Conservation (phyloP, 2,113 vertebrate genomes). For the Machaerirhynchus nigripectus region DNA sequence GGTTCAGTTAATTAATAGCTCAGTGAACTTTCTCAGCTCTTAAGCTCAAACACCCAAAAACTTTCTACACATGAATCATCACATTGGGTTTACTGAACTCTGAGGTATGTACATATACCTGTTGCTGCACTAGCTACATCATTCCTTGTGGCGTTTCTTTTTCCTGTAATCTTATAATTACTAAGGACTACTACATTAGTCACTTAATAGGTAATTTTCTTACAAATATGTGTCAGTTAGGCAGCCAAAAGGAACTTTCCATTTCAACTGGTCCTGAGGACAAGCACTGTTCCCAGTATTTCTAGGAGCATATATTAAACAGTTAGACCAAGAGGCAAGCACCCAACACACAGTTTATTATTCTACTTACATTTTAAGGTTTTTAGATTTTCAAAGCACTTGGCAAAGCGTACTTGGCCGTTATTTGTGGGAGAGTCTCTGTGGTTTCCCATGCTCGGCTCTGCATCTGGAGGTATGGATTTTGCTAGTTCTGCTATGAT, state of each 20-base stretch:
- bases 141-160: not conserved
- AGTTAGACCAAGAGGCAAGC: not conserved
- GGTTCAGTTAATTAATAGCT: not conserved
- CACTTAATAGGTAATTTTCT: not conserved
- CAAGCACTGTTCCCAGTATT: not conserved
- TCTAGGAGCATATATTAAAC: not conserved
- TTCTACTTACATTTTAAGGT: not conserved
- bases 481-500: not conserved
- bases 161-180: not conserved
- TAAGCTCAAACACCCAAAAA: not conserved
- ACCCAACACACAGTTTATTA: not conserved
- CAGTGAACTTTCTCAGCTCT: not conserved
- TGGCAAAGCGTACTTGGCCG: not conserved
- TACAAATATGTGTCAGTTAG: not conserved
- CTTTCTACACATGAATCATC: not conserved
- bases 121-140: not conserved
- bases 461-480: not conserved
- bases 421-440: not conserved
- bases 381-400: not conserved
- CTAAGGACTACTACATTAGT: not conserved
- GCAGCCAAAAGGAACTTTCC: not conserved
- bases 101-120: not conserved
- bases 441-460: accelerated
- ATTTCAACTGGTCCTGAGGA: not conserved
- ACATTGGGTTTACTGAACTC: not conserved